A percentile compares a stretch with the other conserved stretches of the same genome.
phyloP scores from a whole-genome alignment of 2,797 vertebrate species.

The Pachyuromys duprasi region DNA sequence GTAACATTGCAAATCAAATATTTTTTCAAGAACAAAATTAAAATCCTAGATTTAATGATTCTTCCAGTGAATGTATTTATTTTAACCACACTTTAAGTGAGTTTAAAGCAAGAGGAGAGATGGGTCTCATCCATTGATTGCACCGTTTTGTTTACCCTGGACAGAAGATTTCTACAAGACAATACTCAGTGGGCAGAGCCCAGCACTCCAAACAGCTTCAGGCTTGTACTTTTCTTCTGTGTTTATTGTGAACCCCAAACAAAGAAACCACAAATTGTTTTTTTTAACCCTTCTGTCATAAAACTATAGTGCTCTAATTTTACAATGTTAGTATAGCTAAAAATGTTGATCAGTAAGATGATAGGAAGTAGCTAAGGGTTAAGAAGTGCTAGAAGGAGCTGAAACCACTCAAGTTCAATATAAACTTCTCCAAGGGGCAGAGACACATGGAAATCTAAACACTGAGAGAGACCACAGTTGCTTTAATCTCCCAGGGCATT shows the following conservation, averaged over 20 bases:
- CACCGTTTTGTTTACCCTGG: neutral
- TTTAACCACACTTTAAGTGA: neutral
- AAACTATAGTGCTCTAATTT: neutral
- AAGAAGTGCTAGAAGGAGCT: neutral
- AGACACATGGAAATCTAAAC: neutral
- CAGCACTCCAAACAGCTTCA: too few relatives aligned
- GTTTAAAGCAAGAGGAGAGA: neutral
- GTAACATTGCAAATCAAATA: neutral
- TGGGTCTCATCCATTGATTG: neutral
- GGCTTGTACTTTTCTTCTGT: neutral
- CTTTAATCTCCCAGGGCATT: neutral
- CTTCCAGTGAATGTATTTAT: neutral
- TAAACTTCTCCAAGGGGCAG: neutral
- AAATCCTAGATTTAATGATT: neutral
- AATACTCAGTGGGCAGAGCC: rapidly evolving
- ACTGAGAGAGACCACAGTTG: neutral
- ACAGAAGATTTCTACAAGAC: neutral
- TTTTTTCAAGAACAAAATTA: neutral
- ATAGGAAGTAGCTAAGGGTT: neutral
- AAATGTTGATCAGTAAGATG: slow-evolving; percentile 4
- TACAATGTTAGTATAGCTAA: neutral
- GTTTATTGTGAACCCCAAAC: neutral
- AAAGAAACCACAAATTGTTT: neutral
- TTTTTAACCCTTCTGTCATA: neutral
- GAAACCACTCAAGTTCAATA: neutral